Percentiles rank a stretch among this genome's conserved stretches.
phyloP scores from a whole-genome alignment of 2,888 invertebrate species.

The Erebia aethiops region DNA sequence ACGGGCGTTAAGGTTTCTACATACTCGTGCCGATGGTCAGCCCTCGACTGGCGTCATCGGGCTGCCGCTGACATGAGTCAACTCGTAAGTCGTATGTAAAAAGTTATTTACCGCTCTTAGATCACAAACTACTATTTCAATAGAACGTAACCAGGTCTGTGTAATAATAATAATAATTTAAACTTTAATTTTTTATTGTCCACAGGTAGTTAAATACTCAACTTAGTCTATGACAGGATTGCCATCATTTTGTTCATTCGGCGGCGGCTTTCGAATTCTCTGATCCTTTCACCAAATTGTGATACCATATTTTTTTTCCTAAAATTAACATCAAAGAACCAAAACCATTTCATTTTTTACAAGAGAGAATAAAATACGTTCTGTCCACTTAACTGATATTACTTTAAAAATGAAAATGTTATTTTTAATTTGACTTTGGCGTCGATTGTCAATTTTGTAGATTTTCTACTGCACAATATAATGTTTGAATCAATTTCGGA shows the following conservation, averaged over 20 bases:
- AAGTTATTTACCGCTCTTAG: no score
- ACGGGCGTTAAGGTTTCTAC: no score
- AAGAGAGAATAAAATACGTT: background rate
- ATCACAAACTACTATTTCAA: no score
- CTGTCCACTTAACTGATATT: conserved; percentile 29
- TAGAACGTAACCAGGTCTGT: no score
- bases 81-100: no score
- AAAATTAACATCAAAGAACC: background rate
- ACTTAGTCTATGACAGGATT: conserved; percentile 42
- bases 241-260: conserved; percentile 59
- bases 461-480: conserved; percentile 36
- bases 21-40: no score
- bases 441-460: conserved; percentile 33
- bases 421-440: conserved; percentile 17
- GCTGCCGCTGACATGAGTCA: no score
- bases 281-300: conserved; percentile 35
- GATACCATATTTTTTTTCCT: conserved; percentile 15
- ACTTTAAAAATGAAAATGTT: conserved; percentile 10
- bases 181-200: background rate
- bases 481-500: conserved; percentile 19
- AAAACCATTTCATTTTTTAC: background rate
- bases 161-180: no score
- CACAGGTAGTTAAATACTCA: conserved; percentile 62
- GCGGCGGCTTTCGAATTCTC: conserved; percentile 53
- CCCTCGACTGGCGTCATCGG: no score